Conservation (phyloP, 2,797 vertebrate genomes). For the Neosilurus hyrtlii region DNA sequence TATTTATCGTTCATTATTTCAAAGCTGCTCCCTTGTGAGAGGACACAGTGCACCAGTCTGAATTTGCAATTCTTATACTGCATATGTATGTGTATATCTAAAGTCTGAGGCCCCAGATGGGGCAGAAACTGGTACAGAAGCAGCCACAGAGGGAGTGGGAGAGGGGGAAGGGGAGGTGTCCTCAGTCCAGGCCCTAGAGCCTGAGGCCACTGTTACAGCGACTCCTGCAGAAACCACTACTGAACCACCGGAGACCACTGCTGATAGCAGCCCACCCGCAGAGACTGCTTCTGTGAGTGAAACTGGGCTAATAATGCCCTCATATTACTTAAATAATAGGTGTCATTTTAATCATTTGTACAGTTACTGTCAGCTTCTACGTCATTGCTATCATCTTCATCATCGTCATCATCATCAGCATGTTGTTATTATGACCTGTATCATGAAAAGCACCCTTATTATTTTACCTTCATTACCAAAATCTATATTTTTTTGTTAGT, state of each 20-base stretch:
- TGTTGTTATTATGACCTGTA: background rate
- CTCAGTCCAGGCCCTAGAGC: slow-evolving; percentile 32
- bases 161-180: slow-evolving; percentile 33
- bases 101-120: slow-evolving; percentile 63
- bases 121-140: slow-evolving; percentile 44
- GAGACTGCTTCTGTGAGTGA: slow-evolving; percentile 70
- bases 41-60: background rate
- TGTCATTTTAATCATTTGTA: slow-evolving; percentile 6
- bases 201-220: slow-evolving; percentile 34
- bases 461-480: background rate
- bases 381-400: slow-evolving; percentile 1
- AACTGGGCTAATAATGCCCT: slow-evolving; percentile 15
- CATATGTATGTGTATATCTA: slow-evolving; percentile 47
- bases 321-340: background rate
- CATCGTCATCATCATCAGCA: background rate
- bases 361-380: slow-evolving; percentile 24
- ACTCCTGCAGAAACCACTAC: slow-evolving; percentile 38
- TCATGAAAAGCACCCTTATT: slow-evolving; percentile 4
- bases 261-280: slow-evolving; percentile 46
- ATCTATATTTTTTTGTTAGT: slow-evolving; percentile 1
- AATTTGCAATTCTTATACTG: slow-evolving; percentile 20
- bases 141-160: slow-evolving; percentile 30
- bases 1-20: background rate
- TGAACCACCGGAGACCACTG: slow-evolving; percentile 36
- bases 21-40: background rate